Base-by-base conservation (phyloP, 1,140 invertebrate genomes). In the Neodiprion pinetum region DNA sequence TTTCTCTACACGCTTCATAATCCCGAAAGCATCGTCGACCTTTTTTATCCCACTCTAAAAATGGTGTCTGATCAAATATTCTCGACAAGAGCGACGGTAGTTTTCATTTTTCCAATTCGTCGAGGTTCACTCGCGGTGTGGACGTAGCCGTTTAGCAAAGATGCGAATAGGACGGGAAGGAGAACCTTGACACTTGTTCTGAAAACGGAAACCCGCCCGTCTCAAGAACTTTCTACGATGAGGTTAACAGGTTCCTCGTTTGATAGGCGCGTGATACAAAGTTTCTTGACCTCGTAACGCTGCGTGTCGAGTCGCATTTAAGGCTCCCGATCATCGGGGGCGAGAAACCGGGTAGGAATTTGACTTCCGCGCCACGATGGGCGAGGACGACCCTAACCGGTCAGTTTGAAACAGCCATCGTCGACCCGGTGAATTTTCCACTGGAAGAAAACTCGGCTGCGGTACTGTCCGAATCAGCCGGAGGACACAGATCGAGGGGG, bases 401-500 rank as follows among this genome's bases (percentile, higher is more conserved):
- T 23, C 67, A 7, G 67, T 9, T 14, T 7, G 9, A 21, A 69
- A 69, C 9, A 21, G 11, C 21, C 12, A 23, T n/a, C 74, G 48
- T 81, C 76, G 75, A 80, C 11, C 7, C 53, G 53, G n/a, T 12
- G 82, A 83, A 83, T 86, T 87, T 86, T 80, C 84, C 83, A 75
- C 77, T 83, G 81, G 77, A 84, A 86, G 83, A 81, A 86, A 85
- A 86, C 78, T 75, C 73, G 28, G 48, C 49, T 28, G 49, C 81
- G 74, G 73, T 69, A 79, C 80, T 61, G 53, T 61, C 53, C 53
- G 53, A 61, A 61, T 61, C 53, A 40, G 28, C 28, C 53, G 76
- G 76, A 80, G 84, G 84, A 87, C 85, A 85, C 84, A 87, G 86
- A 85, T 83, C 79, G 83, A 85, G 84, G 53, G 87, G 83, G 86